Evolutionary conservation across 2,888 invertebrate genomes (phyloP).

Genomic region (Oxytorus armatus): DNA sequence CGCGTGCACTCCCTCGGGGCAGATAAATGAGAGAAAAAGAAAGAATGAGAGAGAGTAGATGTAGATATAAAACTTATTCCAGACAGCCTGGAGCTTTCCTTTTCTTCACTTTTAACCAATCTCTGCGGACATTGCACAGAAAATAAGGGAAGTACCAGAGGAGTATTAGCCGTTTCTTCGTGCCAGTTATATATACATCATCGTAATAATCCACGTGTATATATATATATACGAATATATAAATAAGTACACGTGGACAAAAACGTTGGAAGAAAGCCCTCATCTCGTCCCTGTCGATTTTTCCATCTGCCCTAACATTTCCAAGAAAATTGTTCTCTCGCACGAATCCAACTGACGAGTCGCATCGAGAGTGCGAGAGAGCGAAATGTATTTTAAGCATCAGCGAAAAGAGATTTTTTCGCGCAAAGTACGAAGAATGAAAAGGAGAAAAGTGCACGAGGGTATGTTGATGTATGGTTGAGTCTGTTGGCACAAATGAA

Average conservation of each 20-base stretch:
- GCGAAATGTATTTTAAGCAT: conserved; percentile 41
- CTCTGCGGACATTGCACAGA: conserved; percentile 28
- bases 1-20: conserved; percentile 43
- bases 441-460: conserved; percentile 41
- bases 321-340: conserved; percentile 62
- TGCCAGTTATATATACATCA: conserved; percentile 62
- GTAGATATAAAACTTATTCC: conserved; percentile 42
- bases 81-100: conserved; percentile 32
- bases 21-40: conserved; percentile 13
- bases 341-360: conserved; percentile 52
- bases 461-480: conserved; percentile 15
- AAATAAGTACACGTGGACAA: conserved; percentile 26
- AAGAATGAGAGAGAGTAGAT: background rate
- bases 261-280: conserved; percentile 21
- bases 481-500: conserved; percentile 51
- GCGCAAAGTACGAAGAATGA: conserved; percentile 11
- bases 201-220: conserved; percentile 70
- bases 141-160: conserved; percentile 29
- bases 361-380: conserved; percentile 30
- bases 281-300: conserved; percentile 35
- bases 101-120: conserved; percentile 38
- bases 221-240: conserved; percentile 27
- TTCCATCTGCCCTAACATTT: conserved; percentile 21
- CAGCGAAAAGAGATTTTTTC: conserved; percentile 43
- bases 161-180: conserved; percentile 61